These are phyloP conservation scores for Criorhina ranunculi DNA, from an alignment of 2,888 invertebrate species.

Conservation along the genomic window DNA sequence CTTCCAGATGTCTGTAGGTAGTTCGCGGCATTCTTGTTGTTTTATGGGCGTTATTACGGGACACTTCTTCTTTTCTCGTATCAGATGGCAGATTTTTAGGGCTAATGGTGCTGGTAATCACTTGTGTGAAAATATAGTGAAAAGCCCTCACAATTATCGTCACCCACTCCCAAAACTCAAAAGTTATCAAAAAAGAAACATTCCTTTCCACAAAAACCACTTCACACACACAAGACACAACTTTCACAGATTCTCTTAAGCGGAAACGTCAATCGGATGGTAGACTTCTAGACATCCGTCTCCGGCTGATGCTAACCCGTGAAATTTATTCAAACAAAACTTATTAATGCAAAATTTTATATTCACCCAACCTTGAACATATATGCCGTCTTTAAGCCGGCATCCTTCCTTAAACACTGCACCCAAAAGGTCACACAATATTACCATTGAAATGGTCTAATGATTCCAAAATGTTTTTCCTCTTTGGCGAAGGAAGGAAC, in stretches of 20 bases:
- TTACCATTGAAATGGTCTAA: slow-evolving; percentile 58
- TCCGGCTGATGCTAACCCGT: not conserved
- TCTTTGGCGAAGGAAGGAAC: not conserved
- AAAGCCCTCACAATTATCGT: too few species aligned
- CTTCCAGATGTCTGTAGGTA: too few species aligned
- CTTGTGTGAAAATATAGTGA: too few species aligned
- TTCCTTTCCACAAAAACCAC: not conserved
- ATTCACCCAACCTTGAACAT: slow-evolving; percentile 5
- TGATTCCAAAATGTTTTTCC: slow-evolving; percentile 23
- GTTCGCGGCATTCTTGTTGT: too few species aligned
- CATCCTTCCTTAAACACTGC: slow-evolving; percentile 3
- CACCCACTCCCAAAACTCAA: too few species aligned
- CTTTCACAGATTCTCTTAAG: not conserved
- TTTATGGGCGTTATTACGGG: too few species aligned
- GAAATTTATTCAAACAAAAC: slow-evolving; percentile 35
- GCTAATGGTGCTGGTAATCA: too few species aligned
- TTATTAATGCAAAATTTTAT: slow-evolving; percentile 1
- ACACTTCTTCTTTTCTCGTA: too few species aligned
- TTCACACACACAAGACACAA: not conserved
- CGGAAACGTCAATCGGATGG: slow-evolving; percentile 17
- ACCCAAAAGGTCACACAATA: slow-evolving; percentile 31
- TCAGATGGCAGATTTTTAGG: too few species aligned
- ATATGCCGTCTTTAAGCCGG: not conserved
- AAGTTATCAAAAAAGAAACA: not conserved
- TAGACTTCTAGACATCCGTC: not conserved